Evolutionary conservation across 2,113 vertebrate species (phyloP).

Genomic region (Macaca fascicularis): DNA sequence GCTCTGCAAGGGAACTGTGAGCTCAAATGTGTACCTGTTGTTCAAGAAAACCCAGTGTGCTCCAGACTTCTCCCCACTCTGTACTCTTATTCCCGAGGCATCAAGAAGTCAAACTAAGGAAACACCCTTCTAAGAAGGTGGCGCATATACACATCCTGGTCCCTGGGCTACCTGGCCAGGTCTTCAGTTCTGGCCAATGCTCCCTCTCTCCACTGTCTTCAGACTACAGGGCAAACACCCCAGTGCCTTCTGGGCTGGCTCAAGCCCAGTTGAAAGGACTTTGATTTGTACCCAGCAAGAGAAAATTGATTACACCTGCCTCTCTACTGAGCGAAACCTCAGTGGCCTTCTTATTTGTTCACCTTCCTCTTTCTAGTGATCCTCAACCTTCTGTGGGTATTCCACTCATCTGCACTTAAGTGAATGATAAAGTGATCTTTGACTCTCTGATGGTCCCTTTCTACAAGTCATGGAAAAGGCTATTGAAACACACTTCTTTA

Average conservation of each 20-base stretch:
- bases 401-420: accelerated
- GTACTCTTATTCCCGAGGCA: accelerated
- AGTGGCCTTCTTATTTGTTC: accelerated
- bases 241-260: background rate
- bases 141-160: accelerated
- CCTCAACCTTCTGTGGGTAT: background rate
- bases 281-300: accelerated
- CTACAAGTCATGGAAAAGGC: background rate
- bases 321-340: background rate
- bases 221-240: background rate
- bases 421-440: accelerated
- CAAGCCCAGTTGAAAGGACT: background rate
- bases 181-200: background rate
- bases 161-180: background rate
- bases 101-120: background rate
- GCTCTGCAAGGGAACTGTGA: background rate
- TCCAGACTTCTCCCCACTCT: background rate
- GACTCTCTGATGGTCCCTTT: background rate
- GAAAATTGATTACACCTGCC: too few species aligned
- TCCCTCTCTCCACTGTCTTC: background rate
- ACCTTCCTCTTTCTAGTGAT: background rate
- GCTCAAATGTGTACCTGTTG: too few species aligned
- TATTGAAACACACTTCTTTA: background rate
- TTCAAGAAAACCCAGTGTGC: background rate
- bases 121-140: background rate